Conservation (phyloP, 2,888 invertebrate species). For the Bimastos eiseni region DNA sequence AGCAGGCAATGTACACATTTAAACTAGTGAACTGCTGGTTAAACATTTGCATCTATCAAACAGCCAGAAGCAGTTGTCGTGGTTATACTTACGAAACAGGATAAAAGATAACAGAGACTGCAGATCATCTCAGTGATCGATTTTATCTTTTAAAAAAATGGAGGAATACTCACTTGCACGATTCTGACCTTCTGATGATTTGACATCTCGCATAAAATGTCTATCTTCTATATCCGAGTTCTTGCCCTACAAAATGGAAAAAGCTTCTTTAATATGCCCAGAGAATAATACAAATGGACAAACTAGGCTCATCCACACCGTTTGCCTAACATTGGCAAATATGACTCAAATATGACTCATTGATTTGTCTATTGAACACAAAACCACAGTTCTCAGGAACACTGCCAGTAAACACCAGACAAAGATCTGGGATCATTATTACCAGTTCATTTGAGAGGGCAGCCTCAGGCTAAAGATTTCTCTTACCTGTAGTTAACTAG, state of each 20-base stretch:
- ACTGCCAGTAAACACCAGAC: neutral
- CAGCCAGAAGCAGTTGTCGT: neutral
- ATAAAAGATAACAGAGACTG: neutral
- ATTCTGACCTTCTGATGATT: constrained; percentile 22
- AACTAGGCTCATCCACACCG: neutral
- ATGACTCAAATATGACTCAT: neutral
- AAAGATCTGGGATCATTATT: neutral
- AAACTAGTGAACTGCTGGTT: neutral
- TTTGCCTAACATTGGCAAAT: neutral
- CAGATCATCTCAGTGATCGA: neutral
- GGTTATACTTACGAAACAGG: neutral
- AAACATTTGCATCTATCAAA: neutral
- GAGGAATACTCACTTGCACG: neutral
- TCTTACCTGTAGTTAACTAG: neutral
- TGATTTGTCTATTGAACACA: neutral
- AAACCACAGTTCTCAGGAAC: neutral
- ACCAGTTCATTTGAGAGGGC: neutral
- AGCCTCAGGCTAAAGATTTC: neutral
- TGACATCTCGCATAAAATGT: constrained; percentile 26
- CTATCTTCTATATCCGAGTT: constrained; percentile 35
- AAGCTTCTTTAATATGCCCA: neutral
- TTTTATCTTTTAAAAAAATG: neutral
- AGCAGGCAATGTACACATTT: neutral
- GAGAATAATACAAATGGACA: neutral
- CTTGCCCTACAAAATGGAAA: constrained; percentile 31